Evolutionary conservation across 2,888 invertebrate genomes (phyloP).

Genomic region (Patella ulyssiponensis): DNA sequence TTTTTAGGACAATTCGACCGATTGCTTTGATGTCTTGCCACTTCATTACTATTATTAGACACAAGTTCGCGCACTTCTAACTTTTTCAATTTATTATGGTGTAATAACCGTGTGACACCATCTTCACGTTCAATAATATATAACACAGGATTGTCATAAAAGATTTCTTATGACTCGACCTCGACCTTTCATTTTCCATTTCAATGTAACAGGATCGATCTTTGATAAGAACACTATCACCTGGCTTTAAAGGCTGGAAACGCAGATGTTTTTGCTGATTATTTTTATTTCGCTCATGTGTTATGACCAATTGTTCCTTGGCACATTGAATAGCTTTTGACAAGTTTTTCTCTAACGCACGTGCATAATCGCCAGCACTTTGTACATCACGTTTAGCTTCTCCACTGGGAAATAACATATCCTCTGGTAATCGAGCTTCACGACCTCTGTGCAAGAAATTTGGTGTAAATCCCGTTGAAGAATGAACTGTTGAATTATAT

Average conservation of each 20-base stretch:
- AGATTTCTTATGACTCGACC: not conserved
- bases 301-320: not conserved
- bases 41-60: not conserved
- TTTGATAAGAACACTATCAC: slow-evolving; percentile 5
- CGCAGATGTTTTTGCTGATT: not conserved
- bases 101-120: not conserved
- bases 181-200: not conserved
- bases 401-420: not conserved
- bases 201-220: not conserved
- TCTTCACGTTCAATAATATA: not conserved
- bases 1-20: too few species aligned
- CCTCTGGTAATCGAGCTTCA: not conserved
- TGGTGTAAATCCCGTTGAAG: not conserved
- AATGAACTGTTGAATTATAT: slow-evolving; percentile 2
- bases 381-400: too few species aligned
- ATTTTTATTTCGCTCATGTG: not conserved
- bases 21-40: not conserved
- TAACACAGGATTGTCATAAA: not conserved
- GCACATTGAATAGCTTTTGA: slow-evolving; percentile 2
- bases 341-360: not conserved
- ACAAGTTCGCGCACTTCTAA: not conserved
- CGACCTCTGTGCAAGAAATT: not conserved
- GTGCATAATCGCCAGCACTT: not conserved
- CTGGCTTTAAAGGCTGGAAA: not conserved
- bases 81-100: slow-evolving; percentile 8